These are phyloP conservation scores for Eptatretus atami DNA, from an alignment of 2,797 vertebrate genomes.

Conservation along the genomic window DNA sequence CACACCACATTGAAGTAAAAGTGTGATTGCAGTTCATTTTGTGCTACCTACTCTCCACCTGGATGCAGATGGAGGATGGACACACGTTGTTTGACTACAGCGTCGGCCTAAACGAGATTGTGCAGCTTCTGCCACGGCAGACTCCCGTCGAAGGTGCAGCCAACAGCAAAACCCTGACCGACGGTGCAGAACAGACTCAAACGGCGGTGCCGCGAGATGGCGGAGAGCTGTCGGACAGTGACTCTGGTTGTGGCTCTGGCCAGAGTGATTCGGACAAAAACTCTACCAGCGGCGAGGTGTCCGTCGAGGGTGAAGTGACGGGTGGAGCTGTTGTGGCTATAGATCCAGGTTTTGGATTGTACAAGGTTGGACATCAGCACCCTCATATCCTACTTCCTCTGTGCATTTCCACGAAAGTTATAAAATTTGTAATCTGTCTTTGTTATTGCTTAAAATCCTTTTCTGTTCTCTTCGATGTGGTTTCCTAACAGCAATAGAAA, in stretches of 20 bases:
- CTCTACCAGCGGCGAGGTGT: conserved; percentile 42
- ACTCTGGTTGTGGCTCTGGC: conserved; percentile 61
- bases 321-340: conserved; percentile 14
- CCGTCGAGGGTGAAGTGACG: conserved; percentile 23
- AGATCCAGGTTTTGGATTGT: conserved; percentile 34
- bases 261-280: conserved; percentile 71
- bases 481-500: no score
- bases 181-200: conserved; percentile 16
- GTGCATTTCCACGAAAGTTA: no score
- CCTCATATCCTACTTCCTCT: no score
- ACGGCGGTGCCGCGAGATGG: conserved; percentile 36
- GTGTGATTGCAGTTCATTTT: no score
- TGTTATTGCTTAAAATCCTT: no score
- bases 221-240: conserved; percentile 51
- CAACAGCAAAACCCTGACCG: conserved; percentile 9
- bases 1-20: no score
- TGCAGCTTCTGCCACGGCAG: conserved; percentile 62
- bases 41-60: no score
- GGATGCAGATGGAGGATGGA: conserved; percentile 58
- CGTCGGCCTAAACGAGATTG: conserved; percentile 70
- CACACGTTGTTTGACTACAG: conserved; percentile 89
- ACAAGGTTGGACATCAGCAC: conserved; percentile 34
- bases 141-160: conserved; percentile 9
- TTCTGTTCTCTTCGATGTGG: no score
- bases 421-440: no score